Evolutionary conservation across 2,888 invertebrate species (phyloP).

Genomic region (Stictocephala bisonia): DNA sequence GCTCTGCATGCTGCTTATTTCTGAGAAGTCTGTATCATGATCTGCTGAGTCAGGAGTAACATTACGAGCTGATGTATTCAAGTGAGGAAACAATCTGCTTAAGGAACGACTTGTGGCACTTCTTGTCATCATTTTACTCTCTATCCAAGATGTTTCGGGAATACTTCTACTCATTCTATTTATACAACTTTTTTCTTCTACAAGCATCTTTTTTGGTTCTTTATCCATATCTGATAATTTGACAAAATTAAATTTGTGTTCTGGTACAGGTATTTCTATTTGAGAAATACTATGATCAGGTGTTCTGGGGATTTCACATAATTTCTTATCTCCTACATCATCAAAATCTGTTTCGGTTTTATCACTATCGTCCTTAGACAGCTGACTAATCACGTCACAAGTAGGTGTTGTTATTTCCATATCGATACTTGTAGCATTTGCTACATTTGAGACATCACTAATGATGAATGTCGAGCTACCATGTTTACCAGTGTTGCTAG

Average conservation of each 20-base stretch:
- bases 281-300: slow-evolving; percentile 47
- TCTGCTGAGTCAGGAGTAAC: slow-evolving; percentile 53
- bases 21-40: slow-evolving; percentile 62
- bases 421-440: slow-evolving; percentile 54
- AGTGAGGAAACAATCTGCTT: slow-evolving; percentile 72
- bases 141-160: slow-evolving; percentile 76
- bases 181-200: slow-evolving; percentile 42
- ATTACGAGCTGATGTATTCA: slow-evolving; percentile 52
- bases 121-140: slow-evolving; percentile 69
- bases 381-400: slow-evolving; percentile 53
- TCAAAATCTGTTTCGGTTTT: slow-evolving; percentile 52
- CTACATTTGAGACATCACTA: slow-evolving; percentile 55
- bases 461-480: slow-evolving; percentile 54
- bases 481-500: slow-evolving; percentile 50
- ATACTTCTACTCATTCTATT: slow-evolving; percentile 75
- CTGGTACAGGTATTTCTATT: slow-evolving; percentile 31
- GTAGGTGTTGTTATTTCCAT: slow-evolving; percentile 55
- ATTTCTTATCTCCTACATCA: slow-evolving; percentile 47
- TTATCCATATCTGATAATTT: slow-evolving; percentile 84
- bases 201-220: slow-evolving; percentile 53
- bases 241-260: slow-evolving; percentile 69
- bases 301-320: slow-evolving; percentile 37
- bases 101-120: slow-evolving; percentile 61
- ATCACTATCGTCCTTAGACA: slow-evolving; percentile 53
- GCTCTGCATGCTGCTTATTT: slow-evolving; percentile 68